Evolutionary conservation across 2,888 invertebrate genomes (phyloP).

Genomic region (Brenthis daphne): DNA sequence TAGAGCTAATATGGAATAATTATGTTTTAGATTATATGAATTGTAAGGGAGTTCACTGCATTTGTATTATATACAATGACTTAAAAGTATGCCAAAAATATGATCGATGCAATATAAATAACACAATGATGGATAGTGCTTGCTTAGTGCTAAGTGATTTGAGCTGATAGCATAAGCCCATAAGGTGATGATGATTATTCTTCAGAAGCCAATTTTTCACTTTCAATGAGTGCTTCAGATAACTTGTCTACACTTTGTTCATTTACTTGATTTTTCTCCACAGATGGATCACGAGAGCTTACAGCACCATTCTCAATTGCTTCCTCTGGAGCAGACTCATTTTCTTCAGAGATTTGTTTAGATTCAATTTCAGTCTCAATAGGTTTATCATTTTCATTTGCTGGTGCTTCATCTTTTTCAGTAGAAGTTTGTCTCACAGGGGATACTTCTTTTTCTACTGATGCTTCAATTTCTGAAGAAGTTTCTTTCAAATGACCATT

Average conservation of each 20-base stretch:
- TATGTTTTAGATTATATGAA: not conserved
- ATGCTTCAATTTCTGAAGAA: constrained; percentile 44
- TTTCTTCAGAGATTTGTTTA: constrained; percentile 59
- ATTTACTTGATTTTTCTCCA: constrained; percentile 56
- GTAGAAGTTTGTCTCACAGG: constrained; percentile 57
- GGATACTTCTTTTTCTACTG: constrained; percentile 50
- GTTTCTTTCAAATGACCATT: constrained; percentile 42
- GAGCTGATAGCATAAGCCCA: constrained; percentile 66
- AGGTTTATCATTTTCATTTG: constrained; percentile 51
- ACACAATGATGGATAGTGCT: constrained; percentile 69
- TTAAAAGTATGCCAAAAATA: constrained; percentile 71
- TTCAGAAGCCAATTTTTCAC: constrained; percentile 65
- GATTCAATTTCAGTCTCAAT: constrained; percentile 54
- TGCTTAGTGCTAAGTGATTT: constrained; percentile 76
- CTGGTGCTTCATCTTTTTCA: constrained; percentile 47
- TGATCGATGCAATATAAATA: constrained; percentile 69
- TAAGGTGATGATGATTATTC: constrained; percentile 58
- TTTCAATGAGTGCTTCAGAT: constrained; percentile 71
- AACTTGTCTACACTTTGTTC: constrained; percentile 64
- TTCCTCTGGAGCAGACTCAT: constrained; percentile 59
- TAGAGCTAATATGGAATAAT: not conserved
- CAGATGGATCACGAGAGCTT: constrained; percentile 72
- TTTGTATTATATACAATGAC: constrained; percentile 39
- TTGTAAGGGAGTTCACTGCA: constrained; percentile 21
- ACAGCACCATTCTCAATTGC: constrained; percentile 66